Evolutionary conservation across 1,140 invertebrate species (phyloP), one percentile per base, ranked within the genome.

Genomic region (Heliconius hermathena): DNA sequence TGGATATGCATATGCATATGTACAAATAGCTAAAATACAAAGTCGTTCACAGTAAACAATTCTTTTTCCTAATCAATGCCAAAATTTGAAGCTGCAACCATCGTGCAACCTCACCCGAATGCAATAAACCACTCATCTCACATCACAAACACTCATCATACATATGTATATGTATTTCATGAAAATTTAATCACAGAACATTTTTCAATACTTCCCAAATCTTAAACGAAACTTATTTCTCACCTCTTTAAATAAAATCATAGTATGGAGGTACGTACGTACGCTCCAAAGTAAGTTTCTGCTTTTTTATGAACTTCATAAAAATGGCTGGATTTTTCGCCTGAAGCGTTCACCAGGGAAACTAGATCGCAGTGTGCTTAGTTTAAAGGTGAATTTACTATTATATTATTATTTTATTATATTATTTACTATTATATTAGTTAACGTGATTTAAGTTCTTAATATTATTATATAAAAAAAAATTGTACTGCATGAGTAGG

Each of bases 161-260:
- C 38, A 38, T 11, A 41, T 9, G 11, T 46, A 46, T 9, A 41
- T 41, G 3, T 41, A 13, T 41, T 41, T 41, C 41, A 3, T 46
- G 41, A 57, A 57, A 57, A 22, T 22, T 57, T 57, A 57, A 57
- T 57, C 54, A 57, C 3, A 57, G n/a, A 71, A 71, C 5, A 71
- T n/a, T 71, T 71, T 71, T 38, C 71, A 71, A 71, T 71, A 71
- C 36, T 36, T 71, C 16, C 29, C 29, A 71, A 38, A 71, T 33
- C 71, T 36, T 38, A 71, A 71, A 20, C 36, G 71, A 38, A 71
- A 71, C 71, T 71, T 38, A 71, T 71, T 71, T 71, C 71, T 71
- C 71, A 71, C 71, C 33, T 71, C 29, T 38, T 38, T 71, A 71
- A 71, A 71, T 71, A 71, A 71, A 71, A 71, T 71, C 71, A 71